A percentile compares a stretch with the other conserved stretches of the same genome.
phyloP scores from a whole-genome alignment of 92 coral and sea anemone genomes.

The Siderastrea radians region DNA sequence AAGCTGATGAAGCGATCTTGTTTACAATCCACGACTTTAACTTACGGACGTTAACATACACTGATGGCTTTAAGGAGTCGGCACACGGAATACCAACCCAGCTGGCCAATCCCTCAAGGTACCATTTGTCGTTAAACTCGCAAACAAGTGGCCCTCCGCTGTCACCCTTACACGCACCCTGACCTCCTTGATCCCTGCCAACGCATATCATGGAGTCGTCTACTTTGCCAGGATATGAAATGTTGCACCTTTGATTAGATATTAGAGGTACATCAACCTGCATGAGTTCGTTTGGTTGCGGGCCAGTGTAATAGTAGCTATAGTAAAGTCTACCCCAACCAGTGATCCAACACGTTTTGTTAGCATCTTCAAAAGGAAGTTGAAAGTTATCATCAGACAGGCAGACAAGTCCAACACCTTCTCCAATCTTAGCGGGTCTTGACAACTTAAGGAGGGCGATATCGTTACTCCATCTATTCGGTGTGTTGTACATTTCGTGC shows the following conservation, averaged over 20 bases:
- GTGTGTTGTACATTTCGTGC: conserved; percentile 2
- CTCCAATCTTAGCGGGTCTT: conserved; percentile 11
- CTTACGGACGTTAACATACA: conserved; percentile 22
- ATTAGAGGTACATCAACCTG: conserved; percentile 18
- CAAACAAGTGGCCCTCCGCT: conserved; percentile 65
- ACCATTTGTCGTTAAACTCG: conserved; percentile 58
- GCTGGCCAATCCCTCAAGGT: conserved; percentile 56
- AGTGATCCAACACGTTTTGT: conserved; percentile 40
- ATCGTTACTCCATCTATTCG: background rate
- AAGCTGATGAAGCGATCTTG: no score
- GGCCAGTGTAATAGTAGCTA: background rate
- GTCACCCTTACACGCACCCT: conserved; percentile 19
- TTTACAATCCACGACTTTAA: conserved; percentile 25
- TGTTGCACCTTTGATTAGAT: conserved; percentile 9
- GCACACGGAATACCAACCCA: conserved; percentile 24
- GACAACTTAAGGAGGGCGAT: conserved; percentile 22
- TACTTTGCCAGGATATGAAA: background rate
- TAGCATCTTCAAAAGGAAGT: conserved; percentile 20
- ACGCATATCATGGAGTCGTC: conserved; percentile 36
- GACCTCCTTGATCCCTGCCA: conserved; percentile 13
- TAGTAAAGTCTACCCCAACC: conserved; percentile 42
- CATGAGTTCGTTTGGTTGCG: conserved; percentile 16
- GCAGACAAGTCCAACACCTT: conserved; percentile 41
- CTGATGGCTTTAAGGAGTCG: conserved; percentile 1
- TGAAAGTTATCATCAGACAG: background rate